Evolutionary conservation across 2,113 vertebrate species (phyloP), one percentile per base, ranked within the genome.

Genomic region (Eurypyga helias): DNA sequence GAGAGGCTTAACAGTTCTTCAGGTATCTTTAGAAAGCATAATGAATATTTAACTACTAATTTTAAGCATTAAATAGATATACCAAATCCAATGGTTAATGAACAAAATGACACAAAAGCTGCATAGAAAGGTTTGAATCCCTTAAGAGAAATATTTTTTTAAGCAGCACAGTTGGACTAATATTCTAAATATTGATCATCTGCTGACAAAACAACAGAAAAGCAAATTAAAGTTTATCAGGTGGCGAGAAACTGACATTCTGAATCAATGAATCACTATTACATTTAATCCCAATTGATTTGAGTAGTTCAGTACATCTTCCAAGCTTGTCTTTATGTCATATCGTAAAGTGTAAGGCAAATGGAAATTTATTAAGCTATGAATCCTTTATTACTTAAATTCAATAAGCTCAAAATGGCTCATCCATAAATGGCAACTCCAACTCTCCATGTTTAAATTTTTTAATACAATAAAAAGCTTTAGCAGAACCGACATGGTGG

Each of bases 321-420:
- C 94, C 11, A 26, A 65, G 25, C 78, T 54, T 89, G 65, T 89
- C 95, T 92, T 94, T 81, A 85, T 83, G 78, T 82, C 92, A 92
- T 28, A 75, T 34, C 5, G 0, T 78, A 87, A 95, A 83, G 51
- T 19, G 6, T 38, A 95, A 93, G 69, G 83, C 73, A 96, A 97
- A 95, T 54, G 70, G 83, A 90, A 97, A 96, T 95, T 87, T 96
- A 97, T 96, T 97, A 96, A 93, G 77, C 89, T 83, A 97, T 92
- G 87, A 96, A 92, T 94, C 89, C 89, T 96, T 96, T 92, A 96
- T 92, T 94, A 94, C 82, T 96, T 91, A 92, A 92, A 90, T 83
- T 91, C 91, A 91, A 71, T 95, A 93, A 94, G 45, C 51, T 83
- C 79, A 91, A 94, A 97, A 96, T 71, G 89, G 61, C 62, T 90